phyloP scores from a whole-genome alignment of 2,113 vertebrate species.

The Rhynchomys soricoides region DNA sequence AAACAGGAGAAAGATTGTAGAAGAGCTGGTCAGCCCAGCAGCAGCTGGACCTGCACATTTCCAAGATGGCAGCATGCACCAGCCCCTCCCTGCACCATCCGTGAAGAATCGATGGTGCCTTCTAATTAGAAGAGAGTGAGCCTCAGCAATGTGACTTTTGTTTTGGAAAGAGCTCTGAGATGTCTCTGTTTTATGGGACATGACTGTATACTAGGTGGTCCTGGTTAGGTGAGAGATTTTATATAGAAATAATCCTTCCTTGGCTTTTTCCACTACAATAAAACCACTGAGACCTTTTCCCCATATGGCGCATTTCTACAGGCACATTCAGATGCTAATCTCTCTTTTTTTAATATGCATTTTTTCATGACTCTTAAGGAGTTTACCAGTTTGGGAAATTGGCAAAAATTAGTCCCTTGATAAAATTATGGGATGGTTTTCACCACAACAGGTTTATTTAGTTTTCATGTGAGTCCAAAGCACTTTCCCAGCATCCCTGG shows the following conservation, averaged over 20 bases:
- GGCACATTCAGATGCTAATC: conserved; percentile 74
- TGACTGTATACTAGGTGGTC: conserved; percentile 75
- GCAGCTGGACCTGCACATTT: not conserved
- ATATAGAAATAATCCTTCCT: conserved; percentile 80
- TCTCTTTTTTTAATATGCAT: conserved; percentile 68
- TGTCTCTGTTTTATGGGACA: conserved; percentile 71
- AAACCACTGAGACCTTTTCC: conserved; percentile 77
- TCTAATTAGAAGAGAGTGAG: conserved; percentile 8
- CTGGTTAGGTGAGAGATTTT: conserved; percentile 77
- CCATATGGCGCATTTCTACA: conserved; percentile 74
- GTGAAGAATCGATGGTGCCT: conserved; percentile 47
- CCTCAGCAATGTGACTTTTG: conserved; percentile 44
- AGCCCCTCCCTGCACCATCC: conserved; percentile 58
- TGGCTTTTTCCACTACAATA: conserved; percentile 73
- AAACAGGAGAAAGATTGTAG: not conserved
- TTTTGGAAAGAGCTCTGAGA: conserved; percentile 63
- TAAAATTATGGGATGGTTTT: conserved; percentile 66
- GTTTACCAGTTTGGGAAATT: conserved; percentile 75
- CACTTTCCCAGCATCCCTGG: conserved; percentile 29
- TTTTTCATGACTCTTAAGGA: conserved; percentile 73
- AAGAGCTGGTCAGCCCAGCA: not conserved
- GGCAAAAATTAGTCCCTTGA: conserved; percentile 72
- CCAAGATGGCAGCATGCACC: conserved; percentile 63
- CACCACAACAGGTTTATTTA: conserved; percentile 68
- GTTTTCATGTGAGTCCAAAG: conserved; percentile 43